Conservation (phyloP, 1,140 invertebrate species). For the Megalopta genalis region DNA sequence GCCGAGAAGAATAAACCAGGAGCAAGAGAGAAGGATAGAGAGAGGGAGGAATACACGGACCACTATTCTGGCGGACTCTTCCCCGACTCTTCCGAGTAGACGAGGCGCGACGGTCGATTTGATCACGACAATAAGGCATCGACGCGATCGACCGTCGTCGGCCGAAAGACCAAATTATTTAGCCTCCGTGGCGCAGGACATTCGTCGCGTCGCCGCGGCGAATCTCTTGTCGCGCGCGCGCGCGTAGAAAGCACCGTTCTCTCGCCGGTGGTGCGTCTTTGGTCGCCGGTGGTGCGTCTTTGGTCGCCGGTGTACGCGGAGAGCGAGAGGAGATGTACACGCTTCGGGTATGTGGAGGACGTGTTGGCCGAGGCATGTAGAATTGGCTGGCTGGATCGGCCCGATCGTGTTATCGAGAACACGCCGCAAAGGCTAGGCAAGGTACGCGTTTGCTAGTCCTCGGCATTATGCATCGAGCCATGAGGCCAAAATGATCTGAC, state of each 20-base stretch:
- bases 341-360: not conserved
- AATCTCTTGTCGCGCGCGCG: too few relatives aligned
- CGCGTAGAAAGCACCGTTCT: too few relatives aligned
- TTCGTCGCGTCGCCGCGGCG: not conserved
- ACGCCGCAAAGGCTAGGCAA: conserved; percentile 65
- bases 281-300: too few relatives aligned
- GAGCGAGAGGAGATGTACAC: not conserved
- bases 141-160: not conserved
- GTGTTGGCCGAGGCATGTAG: conserved; percentile 3
- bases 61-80: too few relatives aligned
- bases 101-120: not conserved
- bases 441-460: conserved; percentile 43
- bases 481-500: conserved; percentile 53
- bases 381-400: conserved; percentile 59
- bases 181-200: not conserved
- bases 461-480: conserved; percentile 41
- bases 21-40: too few relatives aligned
- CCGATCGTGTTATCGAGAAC: conserved; percentile 46
- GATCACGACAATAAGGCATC: conserved; percentile 43
- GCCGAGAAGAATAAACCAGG: too few relatives aligned
- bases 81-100: too few relatives aligned
- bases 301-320: not conserved
- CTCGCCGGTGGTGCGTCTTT: too few relatives aligned
- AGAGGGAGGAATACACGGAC: too few relatives aligned
- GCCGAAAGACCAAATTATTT: conserved; percentile 22